Evolutionary conservation across 2,888 invertebrate genomes (phyloP), one percentile per base, ranked within the genome.

Genomic region (Leucophenga maculata): DNA sequence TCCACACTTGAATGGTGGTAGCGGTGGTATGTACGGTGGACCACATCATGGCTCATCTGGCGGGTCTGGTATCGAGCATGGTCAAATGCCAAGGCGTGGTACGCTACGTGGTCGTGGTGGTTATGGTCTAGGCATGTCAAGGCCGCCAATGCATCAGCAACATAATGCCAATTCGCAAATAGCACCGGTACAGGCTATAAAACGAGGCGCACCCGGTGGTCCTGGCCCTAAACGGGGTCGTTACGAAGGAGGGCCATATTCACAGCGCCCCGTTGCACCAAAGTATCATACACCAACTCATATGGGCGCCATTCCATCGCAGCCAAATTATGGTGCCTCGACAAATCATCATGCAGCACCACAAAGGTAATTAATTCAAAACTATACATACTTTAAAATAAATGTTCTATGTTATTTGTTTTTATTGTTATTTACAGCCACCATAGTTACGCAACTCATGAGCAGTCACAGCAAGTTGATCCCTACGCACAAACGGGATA

Each of bases 201-300:
- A 89, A 78, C 87, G 88, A 32, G 89, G 88, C 65, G 87, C 87
- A 20, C 86, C 86, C 32, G 85, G 86, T 68, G 88, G 88, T 44
- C 88, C 88, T 6, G 88, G 88, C 20, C 88, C 88, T 11, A 89
- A 89, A 72, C 86, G 88, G 55, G 88, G 89, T 60, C 86, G 88
- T 50, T 89, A 89, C 70, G 88, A 89, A 50, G 86, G 87, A 31
- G 86, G 87, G 44, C 87, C 88, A 39, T 87, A 87, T 71, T 81
- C 87, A 46, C 85, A 86, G 71, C 77, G 88, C 14, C 87, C 88
- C 69, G 83, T 88, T 74, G 83, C 86, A 50, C 88, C 88, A 59
- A 88, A 88, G 74, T 88, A 88, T 75, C 88, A 88, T 70, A 80
- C 86, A 64, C 72, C 83, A 62, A 78, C 85, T 39, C 80, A 85